These are phyloP conservation scores for Pasiphila rectangulata DNA, from an alignment of 2,888 invertebrate genomes.

Conservation along the genomic window DNA sequence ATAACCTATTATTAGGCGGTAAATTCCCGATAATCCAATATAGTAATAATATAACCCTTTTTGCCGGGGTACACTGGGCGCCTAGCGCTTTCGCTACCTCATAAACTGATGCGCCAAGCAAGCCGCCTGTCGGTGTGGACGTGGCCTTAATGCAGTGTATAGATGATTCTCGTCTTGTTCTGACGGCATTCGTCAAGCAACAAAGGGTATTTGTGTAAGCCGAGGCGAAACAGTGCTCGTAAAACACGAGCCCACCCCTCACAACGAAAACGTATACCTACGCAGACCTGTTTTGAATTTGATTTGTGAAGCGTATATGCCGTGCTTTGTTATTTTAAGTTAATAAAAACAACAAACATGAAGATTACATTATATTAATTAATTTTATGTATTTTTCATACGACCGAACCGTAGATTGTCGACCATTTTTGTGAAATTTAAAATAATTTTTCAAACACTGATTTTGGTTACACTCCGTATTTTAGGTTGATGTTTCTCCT, in stretches of 20 bases:
- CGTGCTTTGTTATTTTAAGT: constrained; percentile 8
- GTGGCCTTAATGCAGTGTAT: not conserved
- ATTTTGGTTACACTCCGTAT: too few species aligned
- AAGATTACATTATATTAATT: constrained; percentile 15
- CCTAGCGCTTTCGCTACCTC: too few species aligned
- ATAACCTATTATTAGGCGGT: too few species aligned
- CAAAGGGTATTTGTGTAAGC: not conserved
- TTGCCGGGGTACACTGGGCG: too few species aligned
- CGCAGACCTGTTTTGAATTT: constrained; percentile 1
- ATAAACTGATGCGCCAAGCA: too few species aligned
- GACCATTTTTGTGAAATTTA: too few species aligned
- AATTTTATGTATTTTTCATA: constrained; percentile 8
- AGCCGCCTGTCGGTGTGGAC: too few species aligned
- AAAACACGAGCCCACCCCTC: not conserved
- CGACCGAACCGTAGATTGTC: constrained; percentile 20
- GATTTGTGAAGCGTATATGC: constrained; percentile 14
- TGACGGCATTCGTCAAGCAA: too few species aligned
- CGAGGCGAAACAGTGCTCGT: not conserved
- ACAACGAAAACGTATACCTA: not conserved
- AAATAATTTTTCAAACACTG: too few species aligned
- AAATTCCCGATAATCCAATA: too few species aligned
- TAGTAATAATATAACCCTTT: too few species aligned
- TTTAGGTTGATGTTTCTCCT: too few species aligned
- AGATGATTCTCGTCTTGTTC: not conserved
- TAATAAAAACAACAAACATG: constrained; percentile 14